Conservation (phyloP, 2,888 invertebrate species). For the Drosophila algonquin region DNA sequence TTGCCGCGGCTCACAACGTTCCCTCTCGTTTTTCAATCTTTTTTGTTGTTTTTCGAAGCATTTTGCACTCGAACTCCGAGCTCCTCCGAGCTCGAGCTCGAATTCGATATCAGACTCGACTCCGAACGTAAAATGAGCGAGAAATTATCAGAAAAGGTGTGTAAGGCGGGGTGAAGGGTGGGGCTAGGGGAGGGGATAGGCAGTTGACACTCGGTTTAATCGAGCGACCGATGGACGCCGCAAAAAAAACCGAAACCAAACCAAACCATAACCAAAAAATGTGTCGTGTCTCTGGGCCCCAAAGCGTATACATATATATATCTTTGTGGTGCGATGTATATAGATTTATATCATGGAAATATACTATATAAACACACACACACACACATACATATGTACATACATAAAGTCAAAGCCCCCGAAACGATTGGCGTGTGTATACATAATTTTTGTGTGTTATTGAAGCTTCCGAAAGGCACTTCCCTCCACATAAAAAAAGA, state of each 20-base stretch:
- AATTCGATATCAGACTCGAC: conserved; percentile 41
- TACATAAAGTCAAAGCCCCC: conserved; percentile 21
- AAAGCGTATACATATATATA: background rate
- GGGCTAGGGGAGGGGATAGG: conserved; percentile 7
- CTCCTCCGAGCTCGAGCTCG: conserved; percentile 6
- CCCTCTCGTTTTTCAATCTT: conserved; percentile 12
- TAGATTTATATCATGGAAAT: background rate
- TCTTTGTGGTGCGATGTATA: conserved; percentile 7
- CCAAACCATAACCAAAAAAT: conserved; percentile 37
- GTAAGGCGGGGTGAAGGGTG: background rate
- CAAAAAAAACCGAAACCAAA: conserved; percentile 6
- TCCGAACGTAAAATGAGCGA: conserved; percentile 67
- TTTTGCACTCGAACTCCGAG: conserved; percentile 15
- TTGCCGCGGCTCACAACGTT: too few relatives aligned
- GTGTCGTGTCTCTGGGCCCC: conserved; percentile 44
- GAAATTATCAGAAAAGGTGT: conserved; percentile 61
- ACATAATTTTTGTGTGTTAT: conserved; percentile 60
- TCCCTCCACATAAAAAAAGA: background rate
- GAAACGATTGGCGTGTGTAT: conserved; percentile 68
- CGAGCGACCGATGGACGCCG: conserved; percentile 49
- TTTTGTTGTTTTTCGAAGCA: conserved; percentile 16
- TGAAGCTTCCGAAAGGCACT: conserved; percentile 35
- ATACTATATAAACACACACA: conserved; percentile 15
- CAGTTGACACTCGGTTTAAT: conserved; percentile 52
- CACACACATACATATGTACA: background rate